These are phyloP conservation scores for Lepidurus apus DNA, from an alignment of 1,140 invertebrate species.

Conservation along the genomic window DNA sequence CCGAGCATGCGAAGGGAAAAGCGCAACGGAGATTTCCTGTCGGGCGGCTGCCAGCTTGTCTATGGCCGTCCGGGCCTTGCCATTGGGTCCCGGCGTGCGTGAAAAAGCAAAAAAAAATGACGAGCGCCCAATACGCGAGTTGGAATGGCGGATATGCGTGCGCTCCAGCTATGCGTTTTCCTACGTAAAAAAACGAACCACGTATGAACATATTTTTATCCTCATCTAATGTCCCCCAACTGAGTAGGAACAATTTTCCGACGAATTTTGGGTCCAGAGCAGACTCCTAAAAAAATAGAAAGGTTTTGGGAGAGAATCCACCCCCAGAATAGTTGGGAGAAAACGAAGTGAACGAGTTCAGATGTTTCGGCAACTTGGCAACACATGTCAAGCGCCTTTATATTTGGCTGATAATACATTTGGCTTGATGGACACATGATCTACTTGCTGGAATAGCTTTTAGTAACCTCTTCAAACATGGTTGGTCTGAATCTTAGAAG, in stretches of 20 bases:
- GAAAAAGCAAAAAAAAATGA: not conserved
- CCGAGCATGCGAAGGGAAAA: slow-evolving; percentile 1
- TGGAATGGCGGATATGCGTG: not conserved
- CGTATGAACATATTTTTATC: too few species aligned
- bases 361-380: not conserved
- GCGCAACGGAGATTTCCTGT: not conserved
- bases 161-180: not conserved
- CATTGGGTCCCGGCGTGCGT: not conserved
- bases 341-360: not conserved
- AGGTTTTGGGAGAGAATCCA: not conserved
- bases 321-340: not conserved
- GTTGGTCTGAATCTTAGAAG: too few species aligned
- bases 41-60: not conserved
- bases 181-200: too few species aligned
- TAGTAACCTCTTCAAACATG: not conserved
- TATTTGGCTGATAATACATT: not conserved
- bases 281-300: too few species aligned
- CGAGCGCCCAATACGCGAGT: not conserved
- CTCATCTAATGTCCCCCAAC: too few species aligned
- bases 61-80: not conserved
- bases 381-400: not conserved
- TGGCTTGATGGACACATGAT: not conserved
- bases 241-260: not conserved
- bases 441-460: not conserved
- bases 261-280: not conserved